Conservation (phyloP, 1,140 invertebrate genomes). For the Helicoverpa armigera region DNA sequence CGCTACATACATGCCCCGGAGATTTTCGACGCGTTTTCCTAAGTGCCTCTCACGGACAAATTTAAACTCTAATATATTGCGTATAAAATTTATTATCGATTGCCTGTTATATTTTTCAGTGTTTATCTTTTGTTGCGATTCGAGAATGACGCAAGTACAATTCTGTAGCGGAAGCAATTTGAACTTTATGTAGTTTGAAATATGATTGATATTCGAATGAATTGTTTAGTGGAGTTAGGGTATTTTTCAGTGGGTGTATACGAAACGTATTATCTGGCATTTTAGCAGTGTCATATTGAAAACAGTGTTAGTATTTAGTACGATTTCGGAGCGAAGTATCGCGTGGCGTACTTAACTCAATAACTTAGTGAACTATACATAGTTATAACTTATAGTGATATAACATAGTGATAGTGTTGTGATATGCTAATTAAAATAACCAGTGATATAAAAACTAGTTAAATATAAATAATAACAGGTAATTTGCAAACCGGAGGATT, state of each 20-base stretch:
- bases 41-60: conserved; percentile 53
- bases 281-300: conserved; percentile 80
- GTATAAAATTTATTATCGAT: conserved; percentile 61
- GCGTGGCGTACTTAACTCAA: neutral
- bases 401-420: neutral
- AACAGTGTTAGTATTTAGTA: conserved; percentile 66
- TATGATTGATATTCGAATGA: conserved; percentile 29
- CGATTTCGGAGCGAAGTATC: conserved; percentile 39
- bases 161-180: conserved; percentile 26
- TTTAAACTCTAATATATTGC: conserved; percentile 53
- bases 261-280: conserved; percentile 74
- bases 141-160: conserved; percentile 53
- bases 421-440: neutral
- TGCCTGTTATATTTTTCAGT: conserved; percentile 62
- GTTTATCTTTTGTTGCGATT: conserved; percentile 68
- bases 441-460: neutral
- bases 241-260: conserved; percentile 24
- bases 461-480: conserved; percentile 13
- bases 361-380: neutral
- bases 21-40: conserved; percentile 78
- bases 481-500: neutral
- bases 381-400: no score
- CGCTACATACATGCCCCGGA: conserved; percentile 48
- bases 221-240: conserved; percentile 45
- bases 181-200: conserved; percentile 22